phyloP scores from a whole-genome alignment of 1,140 invertebrate species.

The Bombus cullumanus region DNA sequence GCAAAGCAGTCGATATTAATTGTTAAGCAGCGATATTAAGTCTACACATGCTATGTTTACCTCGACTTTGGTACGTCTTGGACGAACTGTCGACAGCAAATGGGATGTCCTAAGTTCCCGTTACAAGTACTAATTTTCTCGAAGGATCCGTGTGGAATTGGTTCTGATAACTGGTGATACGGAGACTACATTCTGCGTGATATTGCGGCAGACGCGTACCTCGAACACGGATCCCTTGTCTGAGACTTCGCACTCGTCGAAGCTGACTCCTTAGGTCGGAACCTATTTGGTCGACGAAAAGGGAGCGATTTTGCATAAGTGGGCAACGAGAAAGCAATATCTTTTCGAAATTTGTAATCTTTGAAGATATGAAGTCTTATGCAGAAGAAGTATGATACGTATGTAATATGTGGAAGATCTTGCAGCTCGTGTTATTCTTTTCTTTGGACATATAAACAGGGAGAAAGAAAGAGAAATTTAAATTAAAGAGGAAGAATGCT shows the following conservation, averaged over 20 bases:
- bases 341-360: neutral
- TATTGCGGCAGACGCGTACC: neutral
- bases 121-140: neutral
- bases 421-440: neutral
- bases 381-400: neutral
- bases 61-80: neutral
- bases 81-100: neutral
- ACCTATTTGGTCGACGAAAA: neutral
- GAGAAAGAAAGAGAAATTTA: neutral
- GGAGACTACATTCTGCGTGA: slow-evolving; percentile 8
- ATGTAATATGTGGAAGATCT: neutral
- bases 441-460: neutral
- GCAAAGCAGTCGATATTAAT: too few species aligned
- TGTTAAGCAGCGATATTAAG: too few species aligned
- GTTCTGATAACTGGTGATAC: neutral
- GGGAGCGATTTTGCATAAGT: neutral
- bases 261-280: neutral
- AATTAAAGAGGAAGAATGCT: neutral
- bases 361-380: neutral
- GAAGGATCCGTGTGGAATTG: slow-evolving; percentile 7
- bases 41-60: neutral
- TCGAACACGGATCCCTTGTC: neutral
- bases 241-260: neutral
- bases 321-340: neutral
- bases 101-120: neutral